These are phyloP conservation scores for Spodoptera picta DNA, from an alignment of 2,888 invertebrate genomes.

Conservation along the genomic window DNA sequence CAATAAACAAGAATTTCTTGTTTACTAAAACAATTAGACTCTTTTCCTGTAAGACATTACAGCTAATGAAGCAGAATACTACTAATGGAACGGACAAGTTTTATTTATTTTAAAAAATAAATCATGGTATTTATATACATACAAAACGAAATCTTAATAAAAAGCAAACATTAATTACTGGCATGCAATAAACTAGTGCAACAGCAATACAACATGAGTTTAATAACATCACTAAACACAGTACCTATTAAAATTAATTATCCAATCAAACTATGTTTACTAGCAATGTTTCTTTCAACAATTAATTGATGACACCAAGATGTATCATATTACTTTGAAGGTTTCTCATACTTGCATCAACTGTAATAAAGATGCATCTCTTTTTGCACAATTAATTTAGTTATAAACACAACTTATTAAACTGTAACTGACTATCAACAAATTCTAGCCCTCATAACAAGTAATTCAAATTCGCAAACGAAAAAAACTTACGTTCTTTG, in stretches of 20 bases:
- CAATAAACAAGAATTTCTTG: too few species aligned
- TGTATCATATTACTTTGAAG: slow-evolving; percentile 33
- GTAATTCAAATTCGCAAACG: slow-evolving; percentile 14
- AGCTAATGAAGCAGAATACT: too few species aligned
- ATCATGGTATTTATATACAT: too few species aligned
- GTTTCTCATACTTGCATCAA: slow-evolving; percentile 17
- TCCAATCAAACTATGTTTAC: slow-evolving; percentile 23
- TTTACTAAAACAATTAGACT: too few species aligned
- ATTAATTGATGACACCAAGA: slow-evolving; percentile 27
- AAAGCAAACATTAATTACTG: too few species aligned
- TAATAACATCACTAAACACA: neutral
- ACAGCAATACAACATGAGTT: neutral
- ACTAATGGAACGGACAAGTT: too few species aligned
- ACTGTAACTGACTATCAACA: neutral
- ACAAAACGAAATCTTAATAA: too few species aligned
- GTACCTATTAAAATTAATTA: slow-evolving; percentile 14
- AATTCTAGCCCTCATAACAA: neutral
- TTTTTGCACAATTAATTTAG: neutral
- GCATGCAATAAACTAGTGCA: too few species aligned
- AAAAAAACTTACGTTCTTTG: slow-evolving; percentile 62
- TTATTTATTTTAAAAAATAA: too few species aligned
- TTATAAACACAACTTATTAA: neutral
- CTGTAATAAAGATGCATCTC: neutral
- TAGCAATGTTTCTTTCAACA: slow-evolving; percentile 22
- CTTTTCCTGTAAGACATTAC: too few species aligned